phyloP scores from a whole-genome alignment of 1,140 invertebrate species.

The Himalopsyche phryganea region DNA sequence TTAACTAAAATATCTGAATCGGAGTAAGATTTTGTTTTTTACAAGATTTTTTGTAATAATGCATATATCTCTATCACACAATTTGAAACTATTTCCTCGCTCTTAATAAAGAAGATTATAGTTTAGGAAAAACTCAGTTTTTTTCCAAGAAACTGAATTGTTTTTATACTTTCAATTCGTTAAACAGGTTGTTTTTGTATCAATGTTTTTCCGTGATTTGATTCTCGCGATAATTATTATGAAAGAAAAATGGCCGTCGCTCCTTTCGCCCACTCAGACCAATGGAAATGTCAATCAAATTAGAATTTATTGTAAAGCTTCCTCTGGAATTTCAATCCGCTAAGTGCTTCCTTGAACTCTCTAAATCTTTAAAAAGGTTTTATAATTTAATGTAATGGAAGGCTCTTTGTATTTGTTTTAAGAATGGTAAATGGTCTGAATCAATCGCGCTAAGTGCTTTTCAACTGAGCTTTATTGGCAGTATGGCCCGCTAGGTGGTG shows the following conservation, averaged over 20 bases:
- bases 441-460: conserved; percentile 56
- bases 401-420: conserved; percentile 52
- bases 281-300: conserved; percentile 37
- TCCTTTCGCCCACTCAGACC: conserved; percentile 27
- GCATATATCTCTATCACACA: no score
- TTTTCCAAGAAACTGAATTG: no score
- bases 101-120: no score
- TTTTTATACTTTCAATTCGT: no score
- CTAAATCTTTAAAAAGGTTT: conserved; percentile 52
- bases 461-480: conserved; percentile 54
- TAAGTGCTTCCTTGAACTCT: conserved; percentile 35
- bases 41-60: no score
- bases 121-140: no score
- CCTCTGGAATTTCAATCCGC: conserved; percentile 33
- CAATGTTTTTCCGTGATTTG: no score
- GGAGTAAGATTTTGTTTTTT: no score
- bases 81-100: no score
- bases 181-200: no score
- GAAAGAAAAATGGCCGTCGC: conserved; percentile 32
- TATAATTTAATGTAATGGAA: conserved; percentile 53
- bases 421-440: conserved; percentile 55
- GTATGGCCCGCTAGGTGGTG: conserved; percentile 36
- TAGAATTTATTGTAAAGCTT: conserved; percentile 35
- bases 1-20: no score
- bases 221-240: conserved; percentile 9